These are phyloP conservation scores for Autographa pulchrina DNA, from an alignment of 2,888 invertebrate species.

Conservation along the genomic window DNA sequence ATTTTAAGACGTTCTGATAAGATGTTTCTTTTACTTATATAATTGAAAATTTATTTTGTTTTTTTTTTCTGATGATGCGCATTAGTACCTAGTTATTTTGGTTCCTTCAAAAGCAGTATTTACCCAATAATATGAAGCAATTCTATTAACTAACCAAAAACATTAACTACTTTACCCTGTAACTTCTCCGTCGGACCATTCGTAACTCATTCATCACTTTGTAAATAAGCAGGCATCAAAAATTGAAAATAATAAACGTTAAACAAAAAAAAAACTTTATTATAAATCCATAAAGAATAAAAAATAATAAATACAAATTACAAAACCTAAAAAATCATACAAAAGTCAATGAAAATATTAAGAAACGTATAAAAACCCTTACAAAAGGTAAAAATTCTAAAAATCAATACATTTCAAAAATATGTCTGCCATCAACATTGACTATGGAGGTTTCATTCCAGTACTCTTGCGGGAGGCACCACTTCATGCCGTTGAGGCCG, in stretches of 20 bases:
- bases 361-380: neutral
- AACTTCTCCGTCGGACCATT: no score
- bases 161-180: no score
- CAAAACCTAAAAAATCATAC: neutral
- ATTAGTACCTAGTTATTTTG: no score
- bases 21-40: neutral
- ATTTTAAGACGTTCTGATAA: neutral
- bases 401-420: conserved; percentile 28
- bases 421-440: conserved; percentile 46
- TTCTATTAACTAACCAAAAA: no score
- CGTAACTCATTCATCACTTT: no score
- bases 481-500: conserved; percentile 66
- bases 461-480: conserved; percentile 66
- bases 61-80: neutral
- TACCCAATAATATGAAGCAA: no score
- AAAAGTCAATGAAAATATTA: neutral
- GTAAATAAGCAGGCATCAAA: no score
- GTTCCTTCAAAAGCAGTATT: no score
- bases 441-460: conserved; percentile 63
- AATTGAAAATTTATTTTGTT: neutral
- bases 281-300: neutral
- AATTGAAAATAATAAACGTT: neutral
- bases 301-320: neutral
- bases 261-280: neutral
- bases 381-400: neutral